Evolutionary conservation across 2,113 vertebrate genomes (phyloP), one percentile per base, ranked within the genome.

Genomic region (Cebus imitator): DNA sequence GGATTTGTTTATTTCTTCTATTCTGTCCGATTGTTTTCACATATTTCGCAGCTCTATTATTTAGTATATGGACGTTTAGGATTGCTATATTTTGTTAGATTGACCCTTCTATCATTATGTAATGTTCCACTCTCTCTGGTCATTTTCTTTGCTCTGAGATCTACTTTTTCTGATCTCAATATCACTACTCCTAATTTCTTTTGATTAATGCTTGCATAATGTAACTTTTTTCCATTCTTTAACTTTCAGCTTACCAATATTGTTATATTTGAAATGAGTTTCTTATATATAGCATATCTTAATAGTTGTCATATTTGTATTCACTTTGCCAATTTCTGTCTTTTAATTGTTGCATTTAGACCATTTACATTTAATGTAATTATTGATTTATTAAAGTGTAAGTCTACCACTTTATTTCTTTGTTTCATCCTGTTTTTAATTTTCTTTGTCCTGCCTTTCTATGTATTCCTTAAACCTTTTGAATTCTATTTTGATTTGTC

Each of bases 221-320:
- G 6, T 58, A 76, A 61, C 55, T 89, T 94, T 73, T 64, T 68
- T 57, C 37, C 76, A 61, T 81, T 96, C 37, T 85, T 90, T 92
- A 57, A 78, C 32, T 90, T 94, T 90, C 32, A 20, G 6, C 32
- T 43, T 25, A 81, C 91, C 68, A 55, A 40, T 78, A 25, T 81
- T 40, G 12, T 95, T 75, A 80, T 80, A 57, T 43, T 94, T 89
- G 72, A 92, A 96, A 45, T 94, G 27, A 76, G 25, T 93, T 83
- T 96, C n/a, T 80, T 78, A 72, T 4, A 72, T 12, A 30, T 23
- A 64, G 3, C 35, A 32, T 82, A 32, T 43, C 12, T 80, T 89
- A 68, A 52, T 64, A 64, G 61, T 32, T 14, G 27, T 87, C 16
- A 10, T 85, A n/a, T 89, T 25, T 91, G 50, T 61, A 18, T 87